Base-by-base conservation (phyloP, 2,113 vertebrate species). In the Oryzias melastigma region DNA sequence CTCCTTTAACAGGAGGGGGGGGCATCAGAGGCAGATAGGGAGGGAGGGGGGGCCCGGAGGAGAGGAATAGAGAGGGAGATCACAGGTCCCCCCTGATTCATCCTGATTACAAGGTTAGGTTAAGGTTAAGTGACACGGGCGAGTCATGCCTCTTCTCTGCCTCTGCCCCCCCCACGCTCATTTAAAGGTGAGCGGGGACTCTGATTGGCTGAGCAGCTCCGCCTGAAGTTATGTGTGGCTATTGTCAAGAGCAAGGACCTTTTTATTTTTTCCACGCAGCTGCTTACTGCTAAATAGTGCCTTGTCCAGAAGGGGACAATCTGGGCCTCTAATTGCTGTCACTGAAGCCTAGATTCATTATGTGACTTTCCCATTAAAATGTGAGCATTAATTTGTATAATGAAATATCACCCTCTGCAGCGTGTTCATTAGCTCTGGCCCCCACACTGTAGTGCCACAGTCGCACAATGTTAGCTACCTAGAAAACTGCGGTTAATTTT, bases 311-410 rank as follows among this genome's bases (percentile, higher is more conserved):
- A 99, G 97, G 97, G 96, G 96, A 99, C 97, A 99, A 99, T 99
- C 96, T 99, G 97, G 96, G 95, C 95, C 95, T 98, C 97, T 99
- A 99, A 99, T 99, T 99, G 97, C 97, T 98, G 97, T 98, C 97
- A 98, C 95, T 95, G 96, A 96, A 97, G 96, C 96, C 94, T 94
- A 95, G 97, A 99, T 99, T 99, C 97, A 99, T 99, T 98, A 98
- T 96, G 95, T 97, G 97, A 98, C 97, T 99, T 97, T 97, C 96
- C 97, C 96, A 99, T 99, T 98, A 99, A 98, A 98, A 98, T 97
- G 97, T 97, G 97, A 99, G 97, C 97, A 97, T 99, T 99, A 98
- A 99, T 99, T 99, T 98, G 96, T 99, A 97, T 98, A 98, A 99
- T 99, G 97, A 99, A 99, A 99, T 98, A 99, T 99, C 96, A 96